phyloP scores from a whole-genome alignment of 2,888 invertebrate genomes.

The Apoda limacodes region DNA sequence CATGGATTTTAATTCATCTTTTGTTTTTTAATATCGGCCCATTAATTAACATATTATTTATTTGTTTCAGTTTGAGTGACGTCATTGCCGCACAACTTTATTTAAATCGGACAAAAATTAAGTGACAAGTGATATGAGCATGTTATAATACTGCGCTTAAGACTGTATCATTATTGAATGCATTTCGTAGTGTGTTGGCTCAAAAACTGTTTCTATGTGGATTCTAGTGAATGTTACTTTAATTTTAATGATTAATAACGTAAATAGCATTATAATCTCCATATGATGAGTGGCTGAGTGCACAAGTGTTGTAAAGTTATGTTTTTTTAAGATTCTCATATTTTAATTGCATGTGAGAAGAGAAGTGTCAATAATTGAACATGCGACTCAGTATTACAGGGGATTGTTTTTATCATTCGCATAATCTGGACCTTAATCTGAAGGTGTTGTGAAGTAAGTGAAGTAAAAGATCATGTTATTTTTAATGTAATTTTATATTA shows the following conservation, averaged over 20 bases:
- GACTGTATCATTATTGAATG: constrained; percentile 30
- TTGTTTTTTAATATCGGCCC: too few relatives aligned
- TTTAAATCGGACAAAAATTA: background rate
- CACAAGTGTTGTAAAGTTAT: constrained; percentile 23
- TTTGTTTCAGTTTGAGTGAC: too few relatives aligned
- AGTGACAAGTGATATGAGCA: constrained; percentile 29
- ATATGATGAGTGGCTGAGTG: constrained; percentile 24
- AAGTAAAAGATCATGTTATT: too few relatives aligned
- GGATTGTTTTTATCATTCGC: constrained; percentile 18
- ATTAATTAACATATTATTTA: too few relatives aligned
- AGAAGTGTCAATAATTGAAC: constrained; percentile 52
- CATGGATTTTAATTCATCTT: too few relatives aligned
- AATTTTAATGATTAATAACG: constrained; percentile 27
- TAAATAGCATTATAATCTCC: constrained; percentile 40
- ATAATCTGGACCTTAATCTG: too few relatives aligned
- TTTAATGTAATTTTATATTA: too few relatives aligned
- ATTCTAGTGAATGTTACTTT: constrained; percentile 49
- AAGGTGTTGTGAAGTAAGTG: too few relatives aligned
- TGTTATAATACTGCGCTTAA: constrained; percentile 31
- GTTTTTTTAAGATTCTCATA: constrained; percentile 28
- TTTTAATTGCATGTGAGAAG: constrained; percentile 21
- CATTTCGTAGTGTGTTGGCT: constrained; percentile 53
- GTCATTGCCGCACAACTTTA: too few relatives aligned
- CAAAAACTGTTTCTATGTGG: constrained; percentile 63
- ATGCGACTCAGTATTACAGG: constrained; percentile 65